Conservation (phyloP, 1,140 invertebrate genomes). For the Drosophila trapezifrons region DNA sequence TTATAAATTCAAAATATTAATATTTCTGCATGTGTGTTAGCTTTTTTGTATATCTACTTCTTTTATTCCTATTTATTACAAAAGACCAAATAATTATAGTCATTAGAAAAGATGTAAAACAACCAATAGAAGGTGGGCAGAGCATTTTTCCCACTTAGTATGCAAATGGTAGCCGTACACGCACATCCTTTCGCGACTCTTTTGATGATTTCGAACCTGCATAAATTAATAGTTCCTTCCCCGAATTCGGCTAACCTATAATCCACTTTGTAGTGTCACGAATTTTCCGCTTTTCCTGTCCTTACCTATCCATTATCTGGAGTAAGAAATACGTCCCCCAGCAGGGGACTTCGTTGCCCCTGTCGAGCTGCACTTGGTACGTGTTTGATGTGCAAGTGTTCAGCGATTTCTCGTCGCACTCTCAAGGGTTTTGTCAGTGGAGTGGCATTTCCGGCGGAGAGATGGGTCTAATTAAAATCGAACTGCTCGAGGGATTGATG, state of each 20-base stretch:
- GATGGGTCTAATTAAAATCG: constrained; percentile 70
- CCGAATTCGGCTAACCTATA: constrained; percentile 27
- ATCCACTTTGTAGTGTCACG: constrained; percentile 67
- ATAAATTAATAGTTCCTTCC: constrained; percentile 22
- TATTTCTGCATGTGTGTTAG: too few relatives aligned
- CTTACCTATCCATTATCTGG: constrained; percentile 40
- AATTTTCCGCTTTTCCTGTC: constrained; percentile 63
- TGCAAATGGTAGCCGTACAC: constrained; percentile 57
- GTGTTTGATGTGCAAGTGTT: constrained; percentile 65
- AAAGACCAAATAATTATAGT: background rate
- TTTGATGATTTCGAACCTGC: constrained; percentile 54
- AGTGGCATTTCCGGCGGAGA: constrained; percentile 61
- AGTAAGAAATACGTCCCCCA: constrained; percentile 30
- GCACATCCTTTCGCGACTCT: constrained; percentile 66
- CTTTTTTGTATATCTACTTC: background rate
- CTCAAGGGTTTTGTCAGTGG: constrained; percentile 31
- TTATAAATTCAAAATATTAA: too few relatives aligned
- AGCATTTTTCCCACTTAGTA: constrained; percentile 20
- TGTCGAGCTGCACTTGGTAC: constrained; percentile 39
- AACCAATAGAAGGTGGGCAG: background rate
- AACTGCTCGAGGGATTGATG: constrained; percentile 34
- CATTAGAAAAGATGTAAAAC: constrained; percentile 3
- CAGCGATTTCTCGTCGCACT: constrained; percentile 21
- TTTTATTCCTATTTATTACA: background rate
- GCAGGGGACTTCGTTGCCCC: constrained; percentile 21